Base-by-base conservation (phyloP, 2,797 vertebrate genomes). In the Chaetophractus vellerosus region DNA sequence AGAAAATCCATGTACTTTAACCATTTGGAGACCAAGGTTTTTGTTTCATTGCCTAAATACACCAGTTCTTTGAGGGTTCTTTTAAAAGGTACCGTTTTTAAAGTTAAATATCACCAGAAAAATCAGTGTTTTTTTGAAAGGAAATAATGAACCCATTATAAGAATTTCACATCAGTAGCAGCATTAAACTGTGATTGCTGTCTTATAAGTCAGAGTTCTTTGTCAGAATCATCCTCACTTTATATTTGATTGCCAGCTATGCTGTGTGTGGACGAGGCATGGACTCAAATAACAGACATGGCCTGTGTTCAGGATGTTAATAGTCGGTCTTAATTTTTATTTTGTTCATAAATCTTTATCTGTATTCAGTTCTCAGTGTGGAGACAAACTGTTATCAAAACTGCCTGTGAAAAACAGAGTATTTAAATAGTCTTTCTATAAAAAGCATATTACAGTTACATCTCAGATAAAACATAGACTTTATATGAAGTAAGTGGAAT, bases 1-100 rank as follows among this genome's bases (percentile, higher is more conserved):
- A 90, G 88, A 75, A 89, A 97, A 82, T 75, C 94, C 86, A 95
- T 86, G 84, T 94, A 96, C 97, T 98, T 98, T 97, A 98, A 97
- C 92, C 90, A 74, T 97, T 96, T 91, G 75, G 33, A 97, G 88
- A 97, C 93, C 84, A 71, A 95, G 82, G 82, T 68, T 94, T 59
- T 64, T 61, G 16, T 19, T 48, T 74, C 38, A 41, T 90, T 90
- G 26, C 82, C 72, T 94, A 88, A 84, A 97, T 95, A 45, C 83
- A 61, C 83, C 86, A 2, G 68, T 96, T 74, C 50, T 93, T 33
- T 79, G n/a, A 96, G 94, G 90, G 93, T 96, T 98, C n/a, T n/a
- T n/a, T n/a, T n/a, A 96, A 93, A 97, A 97, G 66, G 97, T 45
- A 45, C 10, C 45, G 5, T 45, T 45, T 45, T 82, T 69, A 69